Base-by-base conservation (phyloP, 2,797 vertebrate species). In the Cossypha dichroa region DNA sequence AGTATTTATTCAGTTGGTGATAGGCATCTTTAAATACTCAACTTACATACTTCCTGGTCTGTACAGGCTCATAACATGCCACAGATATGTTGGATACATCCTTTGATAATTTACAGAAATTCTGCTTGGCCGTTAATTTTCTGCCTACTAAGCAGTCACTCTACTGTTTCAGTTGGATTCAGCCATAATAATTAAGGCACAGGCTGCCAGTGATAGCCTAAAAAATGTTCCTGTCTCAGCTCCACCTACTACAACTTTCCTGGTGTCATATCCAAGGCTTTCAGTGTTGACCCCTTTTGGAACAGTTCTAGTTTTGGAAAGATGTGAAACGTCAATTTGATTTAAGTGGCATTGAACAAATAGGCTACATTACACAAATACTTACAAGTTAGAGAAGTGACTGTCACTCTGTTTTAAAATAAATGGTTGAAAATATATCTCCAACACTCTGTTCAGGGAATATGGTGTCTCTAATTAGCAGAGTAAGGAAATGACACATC, bases 391-490 rank as follows among this genome's bases (percentile, higher is more conserved):
- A 90, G 78, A 90, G 90, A 92, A 16, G 33, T 87, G 93, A 90
- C 74, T 79, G 84, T 86, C 16, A 34, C 58, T 94, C 80, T 96
- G 88, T 96, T 97, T 68, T 96, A 92, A 96, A 97, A 97, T 92
- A 45, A 96, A 25, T 77, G 38, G 49, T 56, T 82, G 81, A 70
- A 52, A 93, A 66, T 29, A 41, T 45, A 78, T 23, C 46, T 91
- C 69, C 51, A 78, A 87, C 6, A 4, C 69, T 84, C 91, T 90
- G 29, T 88, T 92, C 62, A 29, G 76, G 95, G 93, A 93, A 94
- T 95, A 62, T 40, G 78, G 85, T 85, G 79, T 94, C 92, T 95
- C 96, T 97, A 97, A 98, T 97, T 97, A 97, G 92, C 70, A 95
- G 88, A 89, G 78, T 85, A 94, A 91, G 78, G 84, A 95, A 96